Conservation (phyloP, 2,113 vertebrate species). For the Chlamydotis undulata region DNA sequence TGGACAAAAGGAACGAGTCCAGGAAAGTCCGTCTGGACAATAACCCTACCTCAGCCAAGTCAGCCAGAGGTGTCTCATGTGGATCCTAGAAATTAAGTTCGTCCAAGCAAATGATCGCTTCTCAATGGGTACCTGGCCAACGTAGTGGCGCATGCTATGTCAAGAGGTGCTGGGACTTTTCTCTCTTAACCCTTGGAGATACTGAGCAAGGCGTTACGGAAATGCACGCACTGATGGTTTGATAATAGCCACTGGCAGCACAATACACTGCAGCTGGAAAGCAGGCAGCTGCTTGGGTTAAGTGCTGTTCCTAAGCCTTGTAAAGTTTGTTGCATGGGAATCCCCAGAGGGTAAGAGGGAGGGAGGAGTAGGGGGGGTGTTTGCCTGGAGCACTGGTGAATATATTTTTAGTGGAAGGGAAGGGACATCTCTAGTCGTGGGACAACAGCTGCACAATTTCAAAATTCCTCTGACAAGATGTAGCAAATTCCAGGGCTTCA, state of each 20-base stretch:
- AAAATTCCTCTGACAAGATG: conserved; percentile 54
- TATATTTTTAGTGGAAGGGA: conserved; percentile 59
- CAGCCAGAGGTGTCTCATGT: background rate
- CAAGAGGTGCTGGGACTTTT: background rate
- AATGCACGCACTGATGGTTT: background rate
- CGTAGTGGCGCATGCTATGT: background rate
- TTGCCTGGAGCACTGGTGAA: conserved; percentile 30
- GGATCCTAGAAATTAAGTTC: background rate
- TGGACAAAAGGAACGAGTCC: background rate
- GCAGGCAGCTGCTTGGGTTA: background rate
- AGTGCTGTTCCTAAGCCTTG: background rate
- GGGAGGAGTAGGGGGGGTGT: background rate
- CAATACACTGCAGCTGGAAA: background rate
- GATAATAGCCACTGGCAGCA: background rate
- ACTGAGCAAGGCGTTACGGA: fast-evolving
- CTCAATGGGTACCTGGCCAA: background rate
- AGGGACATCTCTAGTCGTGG: conserved; percentile 65
- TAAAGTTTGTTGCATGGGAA: conserved; percentile 12
- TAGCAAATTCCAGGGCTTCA: conserved; percentile 24
- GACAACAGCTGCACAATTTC: conserved; percentile 70
- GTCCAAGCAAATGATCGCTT: background rate
- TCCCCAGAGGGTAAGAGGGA: conserved; percentile 34
- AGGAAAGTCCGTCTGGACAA: background rate
- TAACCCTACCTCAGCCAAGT: background rate
- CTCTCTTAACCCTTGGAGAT: background rate